Conservation (phyloP, 2,888 invertebrate species). For the Reticulitermes lucifugus region DNA sequence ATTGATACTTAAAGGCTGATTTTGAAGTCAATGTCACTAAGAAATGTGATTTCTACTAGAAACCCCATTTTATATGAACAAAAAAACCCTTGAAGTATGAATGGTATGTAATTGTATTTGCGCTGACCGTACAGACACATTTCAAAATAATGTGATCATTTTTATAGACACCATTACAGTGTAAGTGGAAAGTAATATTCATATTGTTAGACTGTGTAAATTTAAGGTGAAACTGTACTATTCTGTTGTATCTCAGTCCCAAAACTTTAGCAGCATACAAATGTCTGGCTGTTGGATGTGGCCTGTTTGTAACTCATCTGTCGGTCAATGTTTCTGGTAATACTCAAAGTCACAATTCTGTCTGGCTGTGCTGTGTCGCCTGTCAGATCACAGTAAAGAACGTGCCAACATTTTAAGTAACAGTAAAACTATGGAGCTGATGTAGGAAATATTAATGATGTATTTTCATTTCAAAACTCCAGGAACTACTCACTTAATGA, state of each 20-base stretch:
- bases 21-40: slow-evolving; percentile 42
- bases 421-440: too few species aligned
- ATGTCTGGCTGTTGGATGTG: not conserved
- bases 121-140: not conserved
- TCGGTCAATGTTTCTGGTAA: not conserved
- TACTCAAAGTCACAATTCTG: not conserved
- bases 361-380: not conserved
- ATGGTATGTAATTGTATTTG: not conserved
- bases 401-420: too few species aligned
- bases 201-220: slow-evolving; percentile 4
- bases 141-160: slow-evolving; percentile 21
- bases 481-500: too few species aligned
- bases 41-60: slow-evolving; percentile 42
- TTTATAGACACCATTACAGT: slow-evolving; percentile 24
- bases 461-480: too few species aligned
- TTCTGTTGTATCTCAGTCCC: not conserved
- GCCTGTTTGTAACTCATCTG: not conserved
- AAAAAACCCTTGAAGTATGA: slow-evolving; percentile 9
- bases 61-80: slow-evolving; percentile 39
- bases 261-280: not conserved
- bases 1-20: slow-evolving; percentile 43
- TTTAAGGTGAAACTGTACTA: slow-evolving; percentile 15
- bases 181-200: slow-evolving; percentile 4
- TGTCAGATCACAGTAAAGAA: too few species aligned
- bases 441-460: too few species aligned